Percentiles rank a stretch among this genome's conserved stretches.
These are phyloP conservation scores for Phoebastria nigripes DNA, from an alignment of 2,797 vertebrate species.

Conservation along the genomic window DNA sequence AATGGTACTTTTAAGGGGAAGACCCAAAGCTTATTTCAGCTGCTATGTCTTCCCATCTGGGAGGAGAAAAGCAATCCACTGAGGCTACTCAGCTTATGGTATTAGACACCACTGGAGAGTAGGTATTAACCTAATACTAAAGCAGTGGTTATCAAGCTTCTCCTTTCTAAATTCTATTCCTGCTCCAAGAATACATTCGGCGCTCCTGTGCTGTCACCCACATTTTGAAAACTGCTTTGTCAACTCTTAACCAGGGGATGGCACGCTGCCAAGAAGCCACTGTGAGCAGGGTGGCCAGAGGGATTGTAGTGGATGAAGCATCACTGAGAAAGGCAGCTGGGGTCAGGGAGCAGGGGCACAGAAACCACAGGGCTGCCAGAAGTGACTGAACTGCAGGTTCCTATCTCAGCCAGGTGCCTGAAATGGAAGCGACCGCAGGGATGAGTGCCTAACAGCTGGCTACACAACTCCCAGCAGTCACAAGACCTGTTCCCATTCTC, in stretches of 20 bases:
- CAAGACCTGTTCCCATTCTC: not conserved
- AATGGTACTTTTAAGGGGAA: not conserved
- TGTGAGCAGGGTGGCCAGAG: not conserved
- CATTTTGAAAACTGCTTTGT: not conserved
- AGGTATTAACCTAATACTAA: not conserved
- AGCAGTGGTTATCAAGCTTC: not conserved
- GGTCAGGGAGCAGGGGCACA: not conserved
- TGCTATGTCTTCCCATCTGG: not conserved
- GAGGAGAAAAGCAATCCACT: not conserved
- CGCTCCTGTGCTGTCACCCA: not conserved
- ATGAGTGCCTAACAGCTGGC: not conserved
- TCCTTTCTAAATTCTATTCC: not conserved
- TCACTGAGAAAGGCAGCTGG: rapidly evolving
- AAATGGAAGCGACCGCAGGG: not conserved
- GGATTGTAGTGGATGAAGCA: not conserved
- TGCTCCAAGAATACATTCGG: not conserved
- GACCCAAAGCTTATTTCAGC: not conserved
- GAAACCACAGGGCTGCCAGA: not conserved
- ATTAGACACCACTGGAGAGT: not conserved
- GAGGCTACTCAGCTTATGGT: not conserved
- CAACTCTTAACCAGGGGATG: not conserved
- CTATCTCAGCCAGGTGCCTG: not conserved
- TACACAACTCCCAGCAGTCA: not conserved
- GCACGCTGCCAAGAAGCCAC: not conserved
- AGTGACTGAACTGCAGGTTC: not conserved